Conservation (phyloP, 2,888 invertebrate species). For the Melinaea marsaeus region DNA sequence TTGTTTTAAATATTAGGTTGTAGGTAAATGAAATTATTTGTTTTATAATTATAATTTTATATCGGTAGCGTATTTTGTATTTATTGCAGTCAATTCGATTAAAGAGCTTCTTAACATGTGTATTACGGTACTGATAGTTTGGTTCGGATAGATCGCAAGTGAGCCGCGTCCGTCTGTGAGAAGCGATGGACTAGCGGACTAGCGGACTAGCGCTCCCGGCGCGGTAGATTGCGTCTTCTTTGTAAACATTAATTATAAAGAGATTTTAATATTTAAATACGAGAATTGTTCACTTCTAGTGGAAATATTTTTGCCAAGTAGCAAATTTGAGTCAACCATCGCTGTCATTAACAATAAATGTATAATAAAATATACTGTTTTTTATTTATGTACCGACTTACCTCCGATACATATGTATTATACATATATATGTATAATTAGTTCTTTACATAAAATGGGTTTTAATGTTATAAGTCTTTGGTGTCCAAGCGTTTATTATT, state of each 20-base stretch:
- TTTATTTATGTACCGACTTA: slow-evolving; percentile 18
- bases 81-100: slow-evolving; percentile 69
- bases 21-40: slow-evolving; percentile 72
- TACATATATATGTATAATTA: too few relatives aligned
- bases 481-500: too few relatives aligned
- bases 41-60: slow-evolving; percentile 57
- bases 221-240: slow-evolving; percentile 64
- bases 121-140: slow-evolving; percentile 41
- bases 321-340: slow-evolving; percentile 75
- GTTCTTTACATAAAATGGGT: too few relatives aligned
- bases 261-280: slow-evolving; percentile 75
- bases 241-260: slow-evolving; percentile 63
- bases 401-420: too few relatives aligned
- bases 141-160: slow-evolving; percentile 63
- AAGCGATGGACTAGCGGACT: slow-evolving; percentile 53
- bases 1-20: slow-evolving; percentile 73
- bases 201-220: slow-evolving; percentile 66
- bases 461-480: too few relatives aligned
- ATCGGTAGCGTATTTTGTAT: slow-evolving; percentile 61
- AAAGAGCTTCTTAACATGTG: slow-evolving; percentile 58
- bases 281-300: slow-evolving; percentile 73
- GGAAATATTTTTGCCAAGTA: slow-evolving; percentile 78
- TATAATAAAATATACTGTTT: slow-evolving; percentile 62
- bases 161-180: slow-evolving; percentile 65
- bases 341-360: slow-evolving; percentile 78